Percentiles rank a stretch among this genome's conserved stretches.
phyloP scores from a whole-genome alignment of 2,888 invertebrate species.

The Zhengitettix transpicula region DNA sequence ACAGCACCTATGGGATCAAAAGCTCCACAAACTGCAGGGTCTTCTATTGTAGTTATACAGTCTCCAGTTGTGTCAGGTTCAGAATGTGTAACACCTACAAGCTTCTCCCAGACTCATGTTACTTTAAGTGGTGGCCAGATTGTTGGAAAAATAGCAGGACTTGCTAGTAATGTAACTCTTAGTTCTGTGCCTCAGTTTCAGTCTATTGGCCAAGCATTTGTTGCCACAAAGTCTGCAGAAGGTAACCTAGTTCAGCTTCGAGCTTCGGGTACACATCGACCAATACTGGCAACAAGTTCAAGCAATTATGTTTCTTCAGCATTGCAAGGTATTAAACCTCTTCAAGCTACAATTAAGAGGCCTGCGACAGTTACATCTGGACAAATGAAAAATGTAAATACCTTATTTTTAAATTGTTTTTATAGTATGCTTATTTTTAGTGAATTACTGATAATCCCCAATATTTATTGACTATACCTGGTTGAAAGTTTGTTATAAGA shows the following conservation, averaged over 20 bases:
- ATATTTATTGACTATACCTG: too few species aligned
- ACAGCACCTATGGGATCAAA: constrained; percentile 3
- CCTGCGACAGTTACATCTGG: constrained; percentile 26
- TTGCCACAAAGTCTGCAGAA: constrained; percentile 25
- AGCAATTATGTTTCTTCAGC: constrained; percentile 21
- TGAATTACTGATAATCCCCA: too few species aligned
- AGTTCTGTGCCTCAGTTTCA: constrained; percentile 19
- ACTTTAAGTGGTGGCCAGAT: constrained; percentile 20
- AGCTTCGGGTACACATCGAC: constrained; percentile 20
- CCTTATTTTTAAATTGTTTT: not conserved
- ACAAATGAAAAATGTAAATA: constrained; percentile 22
- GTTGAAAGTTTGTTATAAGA: too few species aligned
- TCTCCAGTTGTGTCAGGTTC: constrained; percentile 7
- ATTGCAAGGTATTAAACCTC: constrained; percentile 21
- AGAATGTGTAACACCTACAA: not conserved
- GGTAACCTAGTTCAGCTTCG: constrained; percentile 26
- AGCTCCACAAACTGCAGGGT: constrained; percentile 2
- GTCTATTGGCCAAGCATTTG: constrained; percentile 24
- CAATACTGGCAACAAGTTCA: constrained; percentile 21
- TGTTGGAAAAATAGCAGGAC: constrained; percentile 24
- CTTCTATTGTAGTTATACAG: constrained; percentile 10
- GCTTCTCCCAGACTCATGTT: constrained; percentile 2
- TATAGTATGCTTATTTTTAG: too few species aligned
- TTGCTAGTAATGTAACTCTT: constrained; percentile 16
- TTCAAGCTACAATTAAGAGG: constrained; percentile 22